phyloP scores from a whole-genome alignment of 2,797 vertebrate genomes.

The Ataeniobius toweri region DNA sequence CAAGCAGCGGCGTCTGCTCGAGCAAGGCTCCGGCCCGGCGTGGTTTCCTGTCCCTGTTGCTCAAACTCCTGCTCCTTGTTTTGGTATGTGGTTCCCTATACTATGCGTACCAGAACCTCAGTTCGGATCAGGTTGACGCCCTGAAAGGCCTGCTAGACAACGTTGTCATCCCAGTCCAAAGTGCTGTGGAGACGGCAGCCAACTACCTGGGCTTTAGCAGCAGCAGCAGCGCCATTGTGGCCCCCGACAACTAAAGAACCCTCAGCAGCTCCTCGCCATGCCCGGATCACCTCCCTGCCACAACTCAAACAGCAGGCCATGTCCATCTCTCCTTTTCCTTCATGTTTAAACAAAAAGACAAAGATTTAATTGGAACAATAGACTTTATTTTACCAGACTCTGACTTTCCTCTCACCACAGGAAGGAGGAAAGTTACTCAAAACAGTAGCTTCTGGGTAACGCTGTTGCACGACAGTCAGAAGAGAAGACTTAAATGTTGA shows the following conservation, averaged over 20 bases:
- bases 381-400: conserved; percentile 51
- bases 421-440: conserved; percentile 38
- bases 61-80: conserved; percentile 89
- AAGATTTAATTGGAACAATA: conserved; percentile 55
- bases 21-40: conserved; percentile 77
- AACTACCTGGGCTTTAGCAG: conserved; percentile 65
- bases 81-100: conserved; percentile 81
- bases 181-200: conserved; percentile 41
- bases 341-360: conserved; percentile 55
- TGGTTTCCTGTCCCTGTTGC: conserved; percentile 82
- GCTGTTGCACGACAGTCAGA: conserved; percentile 58
- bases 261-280: conserved; percentile 25
- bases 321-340: conserved; percentile 40
- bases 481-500: conserved; percentile 63
- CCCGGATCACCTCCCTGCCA: conserved; percentile 50
- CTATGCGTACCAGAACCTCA: conserved; percentile 90
- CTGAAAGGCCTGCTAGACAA: conserved; percentile 72
- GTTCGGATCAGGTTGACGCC: conserved; percentile 83
- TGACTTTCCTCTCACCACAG: conserved; percentile 40
- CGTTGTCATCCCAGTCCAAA: conserved; percentile 55
- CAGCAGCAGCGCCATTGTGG: conserved; percentile 15
- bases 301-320: conserved; percentile 56
- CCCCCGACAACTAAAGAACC: conserved; percentile 59
- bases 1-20: not conserved
- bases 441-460: conserved; percentile 65